Evolutionary conservation across 2,113 vertebrate species (phyloP).

Genomic region (Platichthys stellatus): DNA sequence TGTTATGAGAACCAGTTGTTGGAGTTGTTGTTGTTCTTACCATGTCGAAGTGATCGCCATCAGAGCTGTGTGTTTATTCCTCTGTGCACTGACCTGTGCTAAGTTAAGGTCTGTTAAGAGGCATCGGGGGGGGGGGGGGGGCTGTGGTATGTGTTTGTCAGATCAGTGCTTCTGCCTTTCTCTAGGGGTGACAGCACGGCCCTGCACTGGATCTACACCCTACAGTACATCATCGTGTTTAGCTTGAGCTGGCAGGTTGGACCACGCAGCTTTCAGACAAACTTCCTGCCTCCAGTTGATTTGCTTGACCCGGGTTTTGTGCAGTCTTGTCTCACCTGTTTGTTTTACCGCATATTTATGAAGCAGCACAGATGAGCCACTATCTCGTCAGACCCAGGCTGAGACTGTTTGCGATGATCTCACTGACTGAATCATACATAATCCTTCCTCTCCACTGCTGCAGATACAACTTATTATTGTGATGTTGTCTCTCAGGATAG

Average conservation of each 20-base stretch:
- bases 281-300: background rate
- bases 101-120: constrained; percentile 61
- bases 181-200: constrained; percentile 26
- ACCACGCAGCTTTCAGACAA: constrained; percentile 6
- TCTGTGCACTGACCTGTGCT: constrained; percentile 55
- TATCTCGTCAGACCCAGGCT: background rate
- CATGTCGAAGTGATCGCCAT: constrained; percentile 14
- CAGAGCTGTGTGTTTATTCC: constrained; percentile 33
- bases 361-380: background rate
- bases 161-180: constrained; percentile 29
- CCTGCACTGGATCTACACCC: constrained; percentile 33
- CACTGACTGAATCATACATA: background rate
- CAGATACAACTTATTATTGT: too few species aligned
- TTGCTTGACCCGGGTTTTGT: background rate
- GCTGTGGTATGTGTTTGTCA: constrained; percentile 55
- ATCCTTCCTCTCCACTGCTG: background rate
- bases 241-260: constrained; percentile 10
- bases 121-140: constrained; percentile 7
- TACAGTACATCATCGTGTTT: constrained; percentile 13
- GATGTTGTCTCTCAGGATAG: too few species aligned
- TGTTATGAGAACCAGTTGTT: too few species aligned
- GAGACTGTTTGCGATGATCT: constrained; percentile 2
- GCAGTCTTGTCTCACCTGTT: background rate
- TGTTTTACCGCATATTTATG: background rate
- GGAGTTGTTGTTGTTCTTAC: background rate